phyloP scores from a whole-genome alignment of 2,888 invertebrate species.

The Brachycybe producta region DNA sequence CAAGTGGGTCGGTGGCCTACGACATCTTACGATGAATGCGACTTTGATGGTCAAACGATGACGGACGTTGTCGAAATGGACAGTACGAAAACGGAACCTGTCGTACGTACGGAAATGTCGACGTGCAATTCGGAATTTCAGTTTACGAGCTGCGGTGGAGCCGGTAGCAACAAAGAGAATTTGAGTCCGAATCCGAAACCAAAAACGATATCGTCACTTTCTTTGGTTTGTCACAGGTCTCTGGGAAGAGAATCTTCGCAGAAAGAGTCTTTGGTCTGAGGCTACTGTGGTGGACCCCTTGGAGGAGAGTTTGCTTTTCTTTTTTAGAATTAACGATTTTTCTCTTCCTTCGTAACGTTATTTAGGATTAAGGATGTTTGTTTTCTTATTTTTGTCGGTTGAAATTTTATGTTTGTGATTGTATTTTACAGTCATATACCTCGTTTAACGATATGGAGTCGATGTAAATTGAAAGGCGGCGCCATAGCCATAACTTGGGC shows the following conservation, averaged over 20 bases:
- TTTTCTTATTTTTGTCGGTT: too few relatives aligned
- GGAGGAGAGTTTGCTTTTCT: too few relatives aligned
- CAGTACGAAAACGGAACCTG: neutral
- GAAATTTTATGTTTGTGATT: too few relatives aligned
- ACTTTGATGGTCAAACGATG: neutral
- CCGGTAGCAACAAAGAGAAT: neutral
- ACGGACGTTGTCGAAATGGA: neutral
- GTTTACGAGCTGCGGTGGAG: neutral
- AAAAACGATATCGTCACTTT: neutral
- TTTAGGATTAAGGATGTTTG: too few relatives aligned
- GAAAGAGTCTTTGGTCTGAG: conserved; percentile 5
- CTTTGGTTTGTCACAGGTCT: conserved; percentile 1
- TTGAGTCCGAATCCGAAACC: neutral
- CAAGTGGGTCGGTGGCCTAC: conserved; percentile 44
- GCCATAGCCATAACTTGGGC: too few relatives aligned
- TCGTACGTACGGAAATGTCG: neutral
- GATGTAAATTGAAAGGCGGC: too few relatives aligned
- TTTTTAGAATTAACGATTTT: too few relatives aligned
- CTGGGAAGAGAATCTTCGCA: too few relatives aligned
- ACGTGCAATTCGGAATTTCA: neutral
- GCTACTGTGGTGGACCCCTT: too few relatives aligned
- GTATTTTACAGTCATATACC: neutral
- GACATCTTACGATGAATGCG: neutral
- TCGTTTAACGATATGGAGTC: neutral
- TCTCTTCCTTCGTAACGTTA: too few relatives aligned